Percentiles rank a stretch among this genome's conserved stretches.
Evolutionary conservation across 2,888 invertebrate species (phyloP).

Genomic region (Zelleria hepariella): DNA sequence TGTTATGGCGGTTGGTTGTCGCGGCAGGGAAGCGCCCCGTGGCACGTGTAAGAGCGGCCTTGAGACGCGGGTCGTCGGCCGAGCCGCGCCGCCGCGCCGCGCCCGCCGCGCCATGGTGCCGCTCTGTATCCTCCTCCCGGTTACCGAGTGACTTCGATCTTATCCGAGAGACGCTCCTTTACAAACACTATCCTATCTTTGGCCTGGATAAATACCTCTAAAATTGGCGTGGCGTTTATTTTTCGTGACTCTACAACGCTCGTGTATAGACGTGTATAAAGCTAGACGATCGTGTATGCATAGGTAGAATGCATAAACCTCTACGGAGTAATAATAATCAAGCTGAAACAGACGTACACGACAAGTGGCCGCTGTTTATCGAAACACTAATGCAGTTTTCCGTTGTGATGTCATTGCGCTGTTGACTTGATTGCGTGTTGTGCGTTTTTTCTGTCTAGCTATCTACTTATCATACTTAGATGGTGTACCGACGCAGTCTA

Average conservation of each 20-base stretch:
- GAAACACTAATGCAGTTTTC: no score
- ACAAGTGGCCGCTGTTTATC: no score
- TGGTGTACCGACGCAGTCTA: no score
- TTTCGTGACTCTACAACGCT: not conserved
- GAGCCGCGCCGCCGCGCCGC: conserved; percentile 15
- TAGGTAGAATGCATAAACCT: no score
- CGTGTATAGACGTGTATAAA: no score
- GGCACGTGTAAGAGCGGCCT: conserved; percentile 68
- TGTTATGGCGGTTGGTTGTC: conserved; percentile 68
- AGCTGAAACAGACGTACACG: no score
- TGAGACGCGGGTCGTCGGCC: conserved; percentile 34
- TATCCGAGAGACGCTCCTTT: not conserved
- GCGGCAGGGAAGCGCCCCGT: conserved; percentile 60
- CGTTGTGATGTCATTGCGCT: no score
- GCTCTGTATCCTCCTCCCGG: not conserved
- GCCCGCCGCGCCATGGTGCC: conserved; percentile 17
- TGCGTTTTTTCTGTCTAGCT: no score
- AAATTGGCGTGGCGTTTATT: not conserved
- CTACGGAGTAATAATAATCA: no score
- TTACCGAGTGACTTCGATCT: not conserved
- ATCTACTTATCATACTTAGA: no score
- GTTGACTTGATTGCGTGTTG: no score
- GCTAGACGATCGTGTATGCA: no score
- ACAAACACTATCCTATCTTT: not conserved
- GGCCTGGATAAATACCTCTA: not conserved